phyloP scores from a whole-genome alignment of 2,113 vertebrate genomes.

The Ascaphus truei region DNA sequence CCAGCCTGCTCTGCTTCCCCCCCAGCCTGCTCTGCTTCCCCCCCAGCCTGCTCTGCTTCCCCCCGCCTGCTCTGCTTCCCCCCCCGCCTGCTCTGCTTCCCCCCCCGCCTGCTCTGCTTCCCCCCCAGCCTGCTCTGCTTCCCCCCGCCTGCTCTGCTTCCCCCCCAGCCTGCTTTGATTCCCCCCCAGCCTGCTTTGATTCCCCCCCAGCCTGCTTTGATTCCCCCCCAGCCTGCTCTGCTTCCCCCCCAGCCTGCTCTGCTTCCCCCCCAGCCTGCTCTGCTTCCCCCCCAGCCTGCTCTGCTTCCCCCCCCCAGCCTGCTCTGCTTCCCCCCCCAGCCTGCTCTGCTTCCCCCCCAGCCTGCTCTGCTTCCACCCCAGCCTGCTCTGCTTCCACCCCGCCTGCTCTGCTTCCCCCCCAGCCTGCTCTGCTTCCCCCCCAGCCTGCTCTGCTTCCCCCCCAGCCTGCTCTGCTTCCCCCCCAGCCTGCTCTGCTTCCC shows the following conservation, averaged over 20 bases:
- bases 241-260: no score
- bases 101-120: not conserved
- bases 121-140: conserved; percentile 3
- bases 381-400: conserved; percentile 1
- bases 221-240: not conserved
- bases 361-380: no score
- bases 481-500: not conserved
- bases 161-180: conserved; percentile 3
- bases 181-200: not conserved
- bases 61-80: not conserved
- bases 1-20: conserved; percentile 2
- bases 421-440: conserved; percentile 2
- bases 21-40: not conserved
- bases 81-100: conserved; percentile 2
- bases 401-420: not conserved
- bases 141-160: not conserved
- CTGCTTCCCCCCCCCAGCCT: not conserved
- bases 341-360: not conserved
- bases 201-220: not conserved
- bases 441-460: not conserved
- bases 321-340: no score
- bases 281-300: no score
- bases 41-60: conserved; percentile 2
- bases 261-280: not conserved
- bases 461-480: conserved; percentile 2